A percentile compares a stretch with the other conserved stretches of the same genome.
Evolutionary conservation across 2,797 vertebrate genomes (phyloP).

Genomic region (Squalus acanthias): DNA sequence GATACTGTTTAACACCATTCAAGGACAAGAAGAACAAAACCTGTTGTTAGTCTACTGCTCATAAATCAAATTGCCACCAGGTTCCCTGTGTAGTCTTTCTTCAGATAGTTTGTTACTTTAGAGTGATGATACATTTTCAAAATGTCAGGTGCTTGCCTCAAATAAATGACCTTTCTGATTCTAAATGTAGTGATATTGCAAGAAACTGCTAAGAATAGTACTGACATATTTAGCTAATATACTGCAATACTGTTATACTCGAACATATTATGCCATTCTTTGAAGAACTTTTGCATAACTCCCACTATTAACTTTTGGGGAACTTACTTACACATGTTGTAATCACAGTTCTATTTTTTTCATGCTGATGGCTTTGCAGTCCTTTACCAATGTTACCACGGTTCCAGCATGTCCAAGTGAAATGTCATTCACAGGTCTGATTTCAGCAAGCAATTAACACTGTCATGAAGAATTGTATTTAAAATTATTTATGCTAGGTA

Average conservation of each 20-base stretch:
- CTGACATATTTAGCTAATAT: neutral
- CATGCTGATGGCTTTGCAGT: neutral
- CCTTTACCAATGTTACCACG: neutral
- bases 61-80: neutral
- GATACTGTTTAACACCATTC: neutral
- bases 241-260: neutral
- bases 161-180: neutral
- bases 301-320: neutral
- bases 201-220: neutral
- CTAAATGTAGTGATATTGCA: neutral
- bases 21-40: neutral
- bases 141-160: neutral
- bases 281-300: neutral
- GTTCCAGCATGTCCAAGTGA: neutral
- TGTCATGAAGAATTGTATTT: neutral
- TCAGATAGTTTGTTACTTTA: neutral
- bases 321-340: neutral
- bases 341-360: neutral
- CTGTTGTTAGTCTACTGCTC: neutral
- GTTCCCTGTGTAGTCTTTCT: neutral
- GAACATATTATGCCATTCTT: neutral
- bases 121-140: neutral
- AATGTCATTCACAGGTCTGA: neutral
- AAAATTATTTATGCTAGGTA: neutral
- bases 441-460: neutral